Evolutionary conservation across 1,140 invertebrate species (phyloP).

Genomic region (Battus philenor): DNA sequence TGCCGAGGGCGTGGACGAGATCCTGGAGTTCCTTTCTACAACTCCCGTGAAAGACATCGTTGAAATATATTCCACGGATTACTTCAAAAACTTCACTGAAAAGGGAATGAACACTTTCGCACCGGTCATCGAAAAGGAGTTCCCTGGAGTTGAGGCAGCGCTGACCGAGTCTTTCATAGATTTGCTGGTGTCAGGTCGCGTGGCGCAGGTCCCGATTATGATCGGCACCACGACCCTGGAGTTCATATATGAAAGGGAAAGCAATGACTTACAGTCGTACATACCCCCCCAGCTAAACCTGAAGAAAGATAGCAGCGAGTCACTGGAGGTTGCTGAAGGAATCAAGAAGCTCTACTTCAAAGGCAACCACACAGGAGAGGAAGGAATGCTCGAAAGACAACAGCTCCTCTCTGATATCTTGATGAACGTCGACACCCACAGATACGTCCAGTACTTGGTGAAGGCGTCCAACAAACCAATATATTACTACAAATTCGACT

Average conservation of each 20-base stretch:
- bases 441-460: constrained; percentile 50
- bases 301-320: constrained; percentile 39
- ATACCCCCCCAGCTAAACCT: constrained; percentile 54
- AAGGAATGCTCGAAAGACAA: constrained; percentile 40
- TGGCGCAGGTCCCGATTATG: constrained; percentile 56
- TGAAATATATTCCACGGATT: constrained; percentile 31
- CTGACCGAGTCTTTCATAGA: constrained; percentile 48
- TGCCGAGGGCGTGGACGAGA: constrained; percentile 40
- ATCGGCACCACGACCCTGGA: constrained; percentile 54
- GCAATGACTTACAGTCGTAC: constrained; percentile 52
- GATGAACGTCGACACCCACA: constrained; percentile 47
- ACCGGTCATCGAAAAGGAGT: constrained; percentile 58
- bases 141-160: constrained; percentile 52
- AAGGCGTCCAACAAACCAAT: constrained; percentile 55
- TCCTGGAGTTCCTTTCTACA: constrained; percentile 51
- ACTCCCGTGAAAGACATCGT: constrained; percentile 56
- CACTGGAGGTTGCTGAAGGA: constrained; percentile 44
- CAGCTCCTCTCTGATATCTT: constrained; percentile 56
- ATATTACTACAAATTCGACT: constrained; percentile 69
- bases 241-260: constrained; percentile 28
- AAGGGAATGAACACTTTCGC: constrained; percentile 28
- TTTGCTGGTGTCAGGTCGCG: constrained; percentile 48
- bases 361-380: constrained; percentile 30
- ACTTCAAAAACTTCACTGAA: constrained; percentile 23
- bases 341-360: constrained; percentile 61